Evolutionary conservation across 2,888 invertebrate species (phyloP).

Genomic region (Troilus luridus): DNA sequence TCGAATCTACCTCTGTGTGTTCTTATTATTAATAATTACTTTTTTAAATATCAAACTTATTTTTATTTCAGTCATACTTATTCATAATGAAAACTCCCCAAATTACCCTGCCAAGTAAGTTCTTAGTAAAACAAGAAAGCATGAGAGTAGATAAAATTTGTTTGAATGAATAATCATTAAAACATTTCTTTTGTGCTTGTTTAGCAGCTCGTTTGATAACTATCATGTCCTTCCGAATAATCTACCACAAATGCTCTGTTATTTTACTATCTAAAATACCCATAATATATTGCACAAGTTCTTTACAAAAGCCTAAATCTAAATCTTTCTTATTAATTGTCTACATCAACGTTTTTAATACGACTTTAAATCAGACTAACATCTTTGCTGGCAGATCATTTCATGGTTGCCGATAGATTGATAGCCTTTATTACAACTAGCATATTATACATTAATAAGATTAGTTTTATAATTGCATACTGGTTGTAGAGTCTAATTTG

Average conservation of each 20-base stretch:
- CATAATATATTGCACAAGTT: slow-evolving; percentile 59
- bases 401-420: slow-evolving; percentile 24
- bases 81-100: slow-evolving; percentile 52
- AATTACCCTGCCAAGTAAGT: slow-evolving; percentile 59
- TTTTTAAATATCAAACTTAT: slow-evolving; percentile 58
- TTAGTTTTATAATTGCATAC: too few relatives aligned
- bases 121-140: slow-evolving; percentile 61
- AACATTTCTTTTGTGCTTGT: background rate
- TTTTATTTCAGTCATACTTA: slow-evolving; percentile 61
- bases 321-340: background rate
- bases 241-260: slow-evolving; percentile 58
- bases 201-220: background rate
- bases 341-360: background rate
- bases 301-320: slow-evolving; percentile 43
- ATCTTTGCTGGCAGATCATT: slow-evolving; percentile 12
- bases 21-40: slow-evolving; percentile 24
- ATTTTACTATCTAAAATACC: slow-evolving; percentile 58
- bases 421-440: background rate
- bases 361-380: slow-evolving; percentile 20
- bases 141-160: slow-evolving; percentile 52
- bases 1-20: slow-evolving; percentile 53
- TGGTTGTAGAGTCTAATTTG: background rate
- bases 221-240: slow-evolving; percentile 7
- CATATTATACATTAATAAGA: background rate
- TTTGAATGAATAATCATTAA: background rate